Evolutionary conservation across 2,797 vertebrate genomes (phyloP).

Genomic region (Ceyx erithaca): DNA sequence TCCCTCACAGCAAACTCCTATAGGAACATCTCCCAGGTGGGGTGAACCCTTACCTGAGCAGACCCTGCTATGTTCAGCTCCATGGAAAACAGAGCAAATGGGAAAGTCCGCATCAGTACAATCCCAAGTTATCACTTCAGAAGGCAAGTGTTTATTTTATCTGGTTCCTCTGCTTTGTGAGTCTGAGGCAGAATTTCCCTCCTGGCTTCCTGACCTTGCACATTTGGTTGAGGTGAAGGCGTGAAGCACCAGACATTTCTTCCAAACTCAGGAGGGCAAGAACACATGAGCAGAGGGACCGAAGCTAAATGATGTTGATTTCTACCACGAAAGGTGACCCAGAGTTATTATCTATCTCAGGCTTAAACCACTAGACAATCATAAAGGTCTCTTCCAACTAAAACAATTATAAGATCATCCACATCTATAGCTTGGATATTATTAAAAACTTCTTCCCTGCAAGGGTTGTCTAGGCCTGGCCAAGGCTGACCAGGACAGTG

Average conservation of each 20-base stretch:
- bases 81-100: not conserved
- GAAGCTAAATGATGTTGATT: not conserved
- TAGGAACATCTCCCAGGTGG: not conserved
- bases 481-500: not conserved
- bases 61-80: not conserved
- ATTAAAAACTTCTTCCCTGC: too few species aligned
- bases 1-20: not conserved
- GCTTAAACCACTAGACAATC: not conserved
- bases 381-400: too few species aligned
- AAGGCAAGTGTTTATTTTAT: not conserved
- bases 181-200: not conserved
- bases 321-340: not conserved
- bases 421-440: not conserved
- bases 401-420: not conserved
- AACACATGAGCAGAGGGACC: not conserved
- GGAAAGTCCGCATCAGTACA: rapidly evolving
- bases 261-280: not conserved
- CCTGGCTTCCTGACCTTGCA: not conserved
- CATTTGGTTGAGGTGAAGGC: not conserved
- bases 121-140: not conserved
- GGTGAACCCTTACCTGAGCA: not conserved
- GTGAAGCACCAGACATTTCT: not conserved
- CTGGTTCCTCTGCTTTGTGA: not conserved
- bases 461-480: not conserved
- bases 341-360: not conserved